Conservation (phyloP, 1,140 invertebrate genomes). For the Drosophila tani region DNA sequence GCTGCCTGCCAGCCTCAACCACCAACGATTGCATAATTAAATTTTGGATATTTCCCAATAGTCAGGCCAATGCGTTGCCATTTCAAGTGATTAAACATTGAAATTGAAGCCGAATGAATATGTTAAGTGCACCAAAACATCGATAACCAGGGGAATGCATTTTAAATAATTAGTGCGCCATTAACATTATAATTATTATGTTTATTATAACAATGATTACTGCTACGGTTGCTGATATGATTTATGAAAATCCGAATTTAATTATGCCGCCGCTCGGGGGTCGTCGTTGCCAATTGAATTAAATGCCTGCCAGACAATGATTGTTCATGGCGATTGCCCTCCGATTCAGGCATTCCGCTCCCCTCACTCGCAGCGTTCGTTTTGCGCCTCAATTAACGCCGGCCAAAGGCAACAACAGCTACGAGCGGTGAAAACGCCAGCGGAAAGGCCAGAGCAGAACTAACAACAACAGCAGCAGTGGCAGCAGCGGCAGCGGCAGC, state of each 20-base stretch:
- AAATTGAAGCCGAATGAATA: slow-evolving; percentile 2
- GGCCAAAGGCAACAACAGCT: slow-evolving; percentile 25
- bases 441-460: slow-evolving; percentile 18
- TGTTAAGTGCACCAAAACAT: slow-evolving; percentile 6
- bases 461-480: slow-evolving; percentile 23
- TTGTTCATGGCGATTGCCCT: slow-evolving; percentile 23
- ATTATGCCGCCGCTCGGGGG: slow-evolving; percentile 32
- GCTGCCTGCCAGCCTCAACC: not conserved
- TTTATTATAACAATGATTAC: slow-evolving; percentile 28
- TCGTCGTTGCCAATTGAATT: slow-evolving; percentile 51
- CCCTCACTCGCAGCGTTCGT: slow-evolving; percentile 1
- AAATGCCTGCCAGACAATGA: slow-evolving; percentile 47
- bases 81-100: slow-evolving; percentile 10
- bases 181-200: slow-evolving; percentile 30
- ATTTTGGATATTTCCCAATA: not conserved
- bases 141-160: not conserved
- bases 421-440: slow-evolving; percentile 5
- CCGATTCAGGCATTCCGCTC: not conserved
- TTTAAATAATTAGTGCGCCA: slow-evolving; percentile 24
- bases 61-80: not conserved
- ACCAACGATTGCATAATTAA: not conserved
- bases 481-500: slow-evolving; percentile 11
- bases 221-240: slow-evolving; percentile 19
- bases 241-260: slow-evolving; percentile 47
- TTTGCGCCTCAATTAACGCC: slow-evolving; percentile 61